Conservation (phyloP, 2,113 vertebrate genomes). For the Indicator indicator region DNA sequence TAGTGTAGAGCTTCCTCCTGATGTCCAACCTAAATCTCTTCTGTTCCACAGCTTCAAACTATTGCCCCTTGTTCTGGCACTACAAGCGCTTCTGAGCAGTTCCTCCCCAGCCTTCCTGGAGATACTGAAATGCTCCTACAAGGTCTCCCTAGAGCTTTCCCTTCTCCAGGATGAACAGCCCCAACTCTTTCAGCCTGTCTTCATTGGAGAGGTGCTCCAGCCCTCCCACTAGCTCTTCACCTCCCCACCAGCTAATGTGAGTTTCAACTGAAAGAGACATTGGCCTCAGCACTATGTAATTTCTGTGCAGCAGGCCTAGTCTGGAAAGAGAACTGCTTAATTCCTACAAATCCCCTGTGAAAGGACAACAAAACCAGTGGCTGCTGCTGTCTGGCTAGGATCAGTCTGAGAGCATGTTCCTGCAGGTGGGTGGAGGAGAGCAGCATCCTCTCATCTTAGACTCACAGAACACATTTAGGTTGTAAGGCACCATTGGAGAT, state of each 20-base stretch:
- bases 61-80: no score
- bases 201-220: no score
- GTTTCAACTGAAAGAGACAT: neutral
- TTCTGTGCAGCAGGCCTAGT: neutral
- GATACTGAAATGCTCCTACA: no score
- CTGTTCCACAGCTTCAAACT: no score
- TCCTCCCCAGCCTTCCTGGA: no score
- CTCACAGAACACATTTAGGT: neutral
- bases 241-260: neutral
- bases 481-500: neutral
- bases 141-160: no score
- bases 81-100: no score
- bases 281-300: neutral
- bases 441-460: neutral
- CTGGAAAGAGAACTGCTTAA: neutral
- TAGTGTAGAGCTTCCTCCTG: no score
- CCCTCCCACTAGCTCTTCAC: neutral
- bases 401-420: neutral
- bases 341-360: neutral
- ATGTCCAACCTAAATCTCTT: no score
- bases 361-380: neutral
- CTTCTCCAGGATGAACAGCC: no score
- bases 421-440: neutral
- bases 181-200: no score
- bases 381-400: neutral